These are phyloP conservation scores for Nycticebus coucang DNA, from an alignment of 2,113 vertebrate species.

Conservation along the genomic window DNA sequence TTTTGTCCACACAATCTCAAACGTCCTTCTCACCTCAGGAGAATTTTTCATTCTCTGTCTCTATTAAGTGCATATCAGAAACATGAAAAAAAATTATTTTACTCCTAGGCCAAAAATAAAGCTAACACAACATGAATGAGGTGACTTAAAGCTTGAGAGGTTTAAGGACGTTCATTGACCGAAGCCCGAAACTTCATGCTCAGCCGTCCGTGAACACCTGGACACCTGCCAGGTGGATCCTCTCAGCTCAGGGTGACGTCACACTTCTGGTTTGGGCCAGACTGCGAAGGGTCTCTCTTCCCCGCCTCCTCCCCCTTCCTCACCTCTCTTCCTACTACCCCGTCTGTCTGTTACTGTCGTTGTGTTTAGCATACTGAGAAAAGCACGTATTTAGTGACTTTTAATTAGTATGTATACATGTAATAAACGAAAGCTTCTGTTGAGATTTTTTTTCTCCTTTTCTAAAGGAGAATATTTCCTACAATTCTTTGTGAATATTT, in stretches of 20 bases:
- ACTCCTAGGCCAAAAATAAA: neutral
- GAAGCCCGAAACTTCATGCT: neutral
- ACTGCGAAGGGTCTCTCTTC: accelerated
- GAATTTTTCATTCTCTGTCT: neutral
- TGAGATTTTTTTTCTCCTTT: neutral
- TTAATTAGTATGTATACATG: neutral
- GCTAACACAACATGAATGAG: neutral
- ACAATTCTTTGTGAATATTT: neutral
- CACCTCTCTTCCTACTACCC: neutral
- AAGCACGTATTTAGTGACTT: neutral
- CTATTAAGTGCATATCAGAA: neutral
- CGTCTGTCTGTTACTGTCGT: neutral
- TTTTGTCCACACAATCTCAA: neutral
- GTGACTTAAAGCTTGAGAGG: neutral
- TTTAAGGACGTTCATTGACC: neutral
- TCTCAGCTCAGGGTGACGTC: neutral
- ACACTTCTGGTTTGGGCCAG: neutral
- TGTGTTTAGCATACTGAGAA: neutral
- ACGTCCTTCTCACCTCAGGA: neutral
- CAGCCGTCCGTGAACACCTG: accelerated
- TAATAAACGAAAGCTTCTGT: neutral
- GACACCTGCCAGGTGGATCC: neutral
- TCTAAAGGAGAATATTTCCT: neutral
- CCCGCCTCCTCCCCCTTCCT: accelerated
- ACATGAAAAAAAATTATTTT: neutral